Evolutionary conservation across 2,113 vertebrate species (phyloP), one percentile per base, ranked within the genome.

Genomic region (Tamias sibiricus): DNA sequence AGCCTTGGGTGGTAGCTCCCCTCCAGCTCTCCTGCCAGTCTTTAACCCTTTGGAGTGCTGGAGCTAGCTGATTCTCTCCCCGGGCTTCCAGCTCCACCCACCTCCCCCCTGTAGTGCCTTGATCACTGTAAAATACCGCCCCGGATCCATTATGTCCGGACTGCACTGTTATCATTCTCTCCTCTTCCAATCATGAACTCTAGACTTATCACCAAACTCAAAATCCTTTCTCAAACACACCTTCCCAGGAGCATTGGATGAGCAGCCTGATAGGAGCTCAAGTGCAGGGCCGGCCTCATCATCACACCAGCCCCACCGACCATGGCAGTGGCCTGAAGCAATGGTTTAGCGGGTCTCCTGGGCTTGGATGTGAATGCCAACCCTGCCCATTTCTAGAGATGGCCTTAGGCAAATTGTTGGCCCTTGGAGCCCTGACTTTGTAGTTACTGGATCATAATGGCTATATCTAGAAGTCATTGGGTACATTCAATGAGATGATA

Each of bases 41-140:
- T 80, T 98, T 98, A 98, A 98, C 98, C 98, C 98, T 98, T 97
- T 95, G 87, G 92, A 87, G 95, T 76, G 49, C 89, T 11, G 40
- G 26, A 47, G 40, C 77, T 86, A 40, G 52, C 62, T n/a, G 64
- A 57, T 37, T 32, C 68, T 47, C 32, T 52, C 81, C 81, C 83
- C 0, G 0, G 32, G 32, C 72, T 85, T 83, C 87, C 84, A 26
- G 2, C 35, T 68, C 52, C 30, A 69, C 62, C n/a, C 42, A 22
- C n/a, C 10, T 12, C n/a, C 5, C 14, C 37, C 42, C 40, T 42
- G 20, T 4, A 54, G 8, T 19, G 1, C 40, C 54, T 54, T 42
- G 64, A 32, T 75, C 40, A 22, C 28, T 17, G 66, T 64, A 71
- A 69, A 94, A 69, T 30, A 44, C 20, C 28, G 8, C 59, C 22